Conservation (phyloP, 2,888 invertebrate genomes). For the Papilio elwesi region DNA sequence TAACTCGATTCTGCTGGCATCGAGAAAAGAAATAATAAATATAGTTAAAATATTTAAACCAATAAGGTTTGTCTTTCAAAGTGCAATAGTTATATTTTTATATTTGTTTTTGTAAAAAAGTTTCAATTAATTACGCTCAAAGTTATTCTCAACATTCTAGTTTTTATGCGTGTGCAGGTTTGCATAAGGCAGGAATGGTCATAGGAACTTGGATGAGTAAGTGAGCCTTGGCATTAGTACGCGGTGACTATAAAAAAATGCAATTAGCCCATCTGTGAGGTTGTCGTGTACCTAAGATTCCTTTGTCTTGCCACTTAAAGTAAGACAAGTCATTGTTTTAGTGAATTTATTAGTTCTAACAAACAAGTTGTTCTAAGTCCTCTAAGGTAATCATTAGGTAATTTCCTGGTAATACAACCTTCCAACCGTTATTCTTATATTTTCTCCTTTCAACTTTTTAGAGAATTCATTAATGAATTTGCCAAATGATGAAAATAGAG, state of each 20-base stretch:
- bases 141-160: slow-evolving; percentile 67
- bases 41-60: slow-evolving; percentile 53
- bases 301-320: slow-evolving; percentile 76
- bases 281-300: slow-evolving; percentile 69
- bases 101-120: slow-evolving; percentile 52
- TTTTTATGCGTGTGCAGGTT: slow-evolving; percentile 72
- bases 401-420: slow-evolving; percentile 57
- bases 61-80: slow-evolving; percentile 67
- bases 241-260: slow-evolving; percentile 75
- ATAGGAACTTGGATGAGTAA: slow-evolving; percentile 79
- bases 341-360: slow-evolving; percentile 70
- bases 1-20: slow-evolving; percentile 67
- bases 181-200: slow-evolving; percentile 77
- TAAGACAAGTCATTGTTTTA: slow-evolving; percentile 76
- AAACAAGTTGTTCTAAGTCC: slow-evolving; percentile 55
- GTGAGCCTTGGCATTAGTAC: slow-evolving; percentile 80
- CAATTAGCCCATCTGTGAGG: slow-evolving; percentile 76
- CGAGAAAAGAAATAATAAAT: slow-evolving; percentile 52
- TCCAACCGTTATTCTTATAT: slow-evolving; percentile 26
- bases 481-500: no score
- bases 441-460: slow-evolving; percentile 23
- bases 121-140: slow-evolving; percentile 62
- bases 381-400: slow-evolving; percentile 45
- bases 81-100: slow-evolving; percentile 59
- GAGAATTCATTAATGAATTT: no score